A percentile compares a stretch with the other conserved stretches of the same genome.
Conservation (phyloP, 2,113 vertebrate genomes). For the Bubo scandiacus region DNA sequence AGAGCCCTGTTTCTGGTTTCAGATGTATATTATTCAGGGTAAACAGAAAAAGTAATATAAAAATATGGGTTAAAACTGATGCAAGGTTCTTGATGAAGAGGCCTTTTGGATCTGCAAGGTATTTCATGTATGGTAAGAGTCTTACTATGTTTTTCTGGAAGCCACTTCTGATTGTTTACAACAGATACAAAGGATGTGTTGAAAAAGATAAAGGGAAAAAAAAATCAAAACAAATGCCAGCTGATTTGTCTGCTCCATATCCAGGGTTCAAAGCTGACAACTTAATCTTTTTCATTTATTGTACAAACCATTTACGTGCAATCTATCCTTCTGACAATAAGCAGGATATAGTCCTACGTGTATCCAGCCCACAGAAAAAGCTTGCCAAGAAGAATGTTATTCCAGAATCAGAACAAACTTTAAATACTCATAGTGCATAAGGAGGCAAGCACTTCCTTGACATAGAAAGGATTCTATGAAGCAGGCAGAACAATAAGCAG, state of each 20-base stretch:
- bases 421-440: background rate
- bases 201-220: background rate
- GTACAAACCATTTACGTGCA: background rate
- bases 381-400: background rate
- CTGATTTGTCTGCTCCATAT: background rate
- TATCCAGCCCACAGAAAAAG: background rate
- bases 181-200: background rate
- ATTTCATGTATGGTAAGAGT: background rate
- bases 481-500: background rate
- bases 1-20: background rate
- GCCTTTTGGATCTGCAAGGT: background rate
- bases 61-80: background rate
- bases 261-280: background rate
- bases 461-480: background rate
- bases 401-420: background rate
- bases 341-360: accelerated
- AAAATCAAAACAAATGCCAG: background rate
- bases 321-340: background rate
- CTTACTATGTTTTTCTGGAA: background rate
- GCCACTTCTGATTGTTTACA: background rate
- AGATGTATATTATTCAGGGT: background rate
- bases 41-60: background rate
- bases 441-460: background rate
- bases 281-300: background rate
- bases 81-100: background rate